A percentile compares a stretch with the other conserved stretches of the same genome.
phyloP scores from a whole-genome alignment of 2,797 vertebrate species.

The Dryobates pubescens region DNA sequence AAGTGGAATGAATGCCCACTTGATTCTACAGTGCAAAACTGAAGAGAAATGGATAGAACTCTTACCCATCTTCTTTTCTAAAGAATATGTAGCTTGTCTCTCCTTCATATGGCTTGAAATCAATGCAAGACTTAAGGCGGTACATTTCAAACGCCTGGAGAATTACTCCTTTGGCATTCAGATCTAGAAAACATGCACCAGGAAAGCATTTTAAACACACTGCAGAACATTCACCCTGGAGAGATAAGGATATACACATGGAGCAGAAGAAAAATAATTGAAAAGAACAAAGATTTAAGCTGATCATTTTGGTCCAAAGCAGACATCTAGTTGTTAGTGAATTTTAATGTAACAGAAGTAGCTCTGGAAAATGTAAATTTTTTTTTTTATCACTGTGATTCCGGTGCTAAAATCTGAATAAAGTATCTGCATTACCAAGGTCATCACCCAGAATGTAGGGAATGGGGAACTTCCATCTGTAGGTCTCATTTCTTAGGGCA shows the following conservation, averaged over 20 bases:
- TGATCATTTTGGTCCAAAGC: background rate
- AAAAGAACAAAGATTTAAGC: background rate
- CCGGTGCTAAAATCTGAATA: background rate
- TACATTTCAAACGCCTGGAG: slow-evolving; percentile 92
- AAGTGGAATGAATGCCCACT: background rate
- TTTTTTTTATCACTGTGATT: background rate
- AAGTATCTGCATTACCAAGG: slow-evolving; percentile 80
- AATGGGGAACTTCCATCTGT: slow-evolving; percentile 89
- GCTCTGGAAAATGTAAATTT: background rate
- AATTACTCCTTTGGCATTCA: slow-evolving; percentile 92
- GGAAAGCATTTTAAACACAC: background rate
- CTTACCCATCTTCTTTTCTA: slow-evolving; percentile 85
- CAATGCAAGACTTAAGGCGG: slow-evolving; percentile 90
- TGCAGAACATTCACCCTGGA: background rate
- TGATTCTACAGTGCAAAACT: background rate
- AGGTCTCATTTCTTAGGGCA: slow-evolving; percentile 77
- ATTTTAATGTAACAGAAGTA: background rate
- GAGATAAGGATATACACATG: background rate
- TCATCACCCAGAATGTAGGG: slow-evolving; percentile 91
- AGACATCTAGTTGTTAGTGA: background rate
- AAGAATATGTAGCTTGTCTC: slow-evolving; percentile 88
- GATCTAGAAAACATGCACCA: slow-evolving; percentile 70
- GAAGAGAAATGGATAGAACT: background rate
- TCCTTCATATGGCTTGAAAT: slow-evolving; percentile 94
- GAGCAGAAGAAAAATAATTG: background rate